These are phyloP conservation scores for Teinopalpus imperialis DNA, from an alignment of 2,888 invertebrate species.

Conservation along the genomic window DNA sequence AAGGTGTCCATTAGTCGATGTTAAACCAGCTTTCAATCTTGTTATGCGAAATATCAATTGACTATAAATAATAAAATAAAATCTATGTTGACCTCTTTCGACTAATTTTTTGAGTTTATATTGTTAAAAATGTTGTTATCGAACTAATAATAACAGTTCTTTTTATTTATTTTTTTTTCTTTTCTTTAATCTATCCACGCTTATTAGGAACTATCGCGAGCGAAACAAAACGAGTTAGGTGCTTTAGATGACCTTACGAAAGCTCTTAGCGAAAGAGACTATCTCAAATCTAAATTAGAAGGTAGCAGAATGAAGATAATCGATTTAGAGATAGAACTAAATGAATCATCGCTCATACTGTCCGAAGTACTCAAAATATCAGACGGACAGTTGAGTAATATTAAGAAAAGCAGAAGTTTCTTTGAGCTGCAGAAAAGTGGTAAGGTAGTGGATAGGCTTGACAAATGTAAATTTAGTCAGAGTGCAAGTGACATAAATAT, in stretches of 20 bases:
- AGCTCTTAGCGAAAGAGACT: constrained; percentile 59
- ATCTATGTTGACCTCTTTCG: constrained; percentile 64
- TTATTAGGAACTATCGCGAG: constrained; percentile 65
- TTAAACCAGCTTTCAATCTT: constrained; percentile 73
- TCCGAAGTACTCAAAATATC: constrained; percentile 75
- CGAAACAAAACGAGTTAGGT: constrained; percentile 63
- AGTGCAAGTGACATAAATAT: constrained; percentile 61
- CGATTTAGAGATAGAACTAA: constrained; percentile 78
- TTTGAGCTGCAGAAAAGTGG: constrained; percentile 80
- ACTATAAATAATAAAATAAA: constrained; percentile 50
- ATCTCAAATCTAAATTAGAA: constrained; percentile 60
- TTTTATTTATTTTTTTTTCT: constrained; percentile 52
- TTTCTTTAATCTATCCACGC: constrained; percentile 62
- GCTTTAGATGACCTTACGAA: constrained; percentile 60
- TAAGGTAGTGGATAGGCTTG: constrained; percentile 82
- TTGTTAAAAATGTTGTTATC: constrained; percentile 67
- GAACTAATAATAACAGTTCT: constrained; percentile 53
- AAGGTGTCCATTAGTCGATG: constrained; percentile 77
- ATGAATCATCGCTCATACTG: constrained; percentile 76
- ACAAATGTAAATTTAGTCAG: constrained; percentile 73
- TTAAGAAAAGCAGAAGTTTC: constrained; percentile 71
- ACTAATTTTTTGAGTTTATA: constrained; percentile 63
- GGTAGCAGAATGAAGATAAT: constrained; percentile 70
- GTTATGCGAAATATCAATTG: constrained; percentile 68
- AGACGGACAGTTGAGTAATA: constrained; percentile 56